phyloP scores from a whole-genome alignment of 2,797 vertebrate genomes.

The Holocentrus rufus region DNA sequence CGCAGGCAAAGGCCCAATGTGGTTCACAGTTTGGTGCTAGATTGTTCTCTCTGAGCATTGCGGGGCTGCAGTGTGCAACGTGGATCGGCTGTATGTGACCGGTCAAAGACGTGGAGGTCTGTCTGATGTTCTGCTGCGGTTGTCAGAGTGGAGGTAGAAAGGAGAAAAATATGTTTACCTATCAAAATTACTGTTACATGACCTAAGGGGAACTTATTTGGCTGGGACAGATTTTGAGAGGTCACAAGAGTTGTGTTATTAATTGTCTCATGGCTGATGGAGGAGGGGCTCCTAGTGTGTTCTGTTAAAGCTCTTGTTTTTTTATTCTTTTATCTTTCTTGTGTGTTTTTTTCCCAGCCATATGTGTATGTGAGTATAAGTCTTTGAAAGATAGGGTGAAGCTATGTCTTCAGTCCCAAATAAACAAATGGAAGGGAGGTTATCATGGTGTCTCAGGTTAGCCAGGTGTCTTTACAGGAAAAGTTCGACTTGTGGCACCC shows the following conservation, averaged over 20 bases:
- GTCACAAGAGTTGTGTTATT: background rate
- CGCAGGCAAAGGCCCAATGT: slow-evolving; percentile 3
- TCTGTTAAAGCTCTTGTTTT: background rate
- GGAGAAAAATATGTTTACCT: background rate
- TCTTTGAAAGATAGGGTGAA: too few relatives aligned
- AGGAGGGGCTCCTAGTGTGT: background rate
- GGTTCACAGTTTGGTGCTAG: slow-evolving; percentile 53
- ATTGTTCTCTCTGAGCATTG: slow-evolving; percentile 44
- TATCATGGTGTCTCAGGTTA: background rate
- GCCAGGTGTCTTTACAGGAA: background rate
- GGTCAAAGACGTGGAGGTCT: background rate
- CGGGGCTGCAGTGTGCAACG: background rate
- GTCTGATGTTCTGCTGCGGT: slow-evolving; percentile 10
- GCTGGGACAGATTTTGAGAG: background rate
- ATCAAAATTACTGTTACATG: background rate
- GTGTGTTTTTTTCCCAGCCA: too few relatives aligned
- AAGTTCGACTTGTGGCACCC: background rate
- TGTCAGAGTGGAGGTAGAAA: background rate
- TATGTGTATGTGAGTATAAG: too few relatives aligned
- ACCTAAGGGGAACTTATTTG: background rate
- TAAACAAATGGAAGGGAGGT: too few relatives aligned
- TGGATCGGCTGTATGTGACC: background rate
- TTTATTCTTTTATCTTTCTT: too few relatives aligned
- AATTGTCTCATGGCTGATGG: background rate
- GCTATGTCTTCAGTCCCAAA: background rate